These are phyloP conservation scores for Odontomachus brunneus DNA, from an alignment of 1,140 invertebrate genomes.

Conservation along the genomic window DNA sequence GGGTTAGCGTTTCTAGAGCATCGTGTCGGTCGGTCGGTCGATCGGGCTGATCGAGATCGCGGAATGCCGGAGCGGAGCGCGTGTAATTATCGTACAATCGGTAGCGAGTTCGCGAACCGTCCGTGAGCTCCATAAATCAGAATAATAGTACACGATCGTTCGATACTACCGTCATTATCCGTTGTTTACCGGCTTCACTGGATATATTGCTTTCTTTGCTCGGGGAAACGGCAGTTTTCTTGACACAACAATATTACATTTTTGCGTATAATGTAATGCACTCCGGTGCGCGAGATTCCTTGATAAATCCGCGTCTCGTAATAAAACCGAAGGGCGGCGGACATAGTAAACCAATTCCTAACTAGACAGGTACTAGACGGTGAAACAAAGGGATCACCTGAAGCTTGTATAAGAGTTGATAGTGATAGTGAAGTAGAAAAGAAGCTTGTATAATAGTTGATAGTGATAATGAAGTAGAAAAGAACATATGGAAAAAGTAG, in stretches of 20 bases:
- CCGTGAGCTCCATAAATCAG: constrained; percentile 43
- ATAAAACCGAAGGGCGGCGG: no score
- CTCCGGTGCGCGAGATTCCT: no score
- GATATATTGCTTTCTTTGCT: constrained; percentile 13
- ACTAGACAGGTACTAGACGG: neutral
- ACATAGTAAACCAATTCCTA: neutral
- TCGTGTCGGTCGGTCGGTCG: neutral
- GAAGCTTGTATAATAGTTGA: no score
- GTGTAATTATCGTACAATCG: constrained; percentile 52
- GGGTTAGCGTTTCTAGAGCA: neutral
- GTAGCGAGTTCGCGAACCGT: constrained; percentile 43
- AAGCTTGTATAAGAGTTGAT: constrained; percentile 7
- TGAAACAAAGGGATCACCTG: neutral
- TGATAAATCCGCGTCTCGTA: neutral
- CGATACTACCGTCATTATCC: constrained; percentile 52
- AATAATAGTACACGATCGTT: constrained; percentile 51
- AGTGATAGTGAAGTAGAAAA: neutral
- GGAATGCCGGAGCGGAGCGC: constrained; percentile 11
- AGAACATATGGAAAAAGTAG: no score
- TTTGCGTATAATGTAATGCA: neutral
- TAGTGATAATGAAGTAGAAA: no score
- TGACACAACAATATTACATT: constrained; percentile 14
- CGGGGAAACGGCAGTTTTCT: constrained; percentile 28
- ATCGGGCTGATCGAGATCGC: constrained; percentile 30
- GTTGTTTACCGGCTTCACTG: constrained; percentile 49